Evolutionary conservation across 2,888 invertebrate species (phyloP).

Genomic region (Cheilosia urbana): DNA sequence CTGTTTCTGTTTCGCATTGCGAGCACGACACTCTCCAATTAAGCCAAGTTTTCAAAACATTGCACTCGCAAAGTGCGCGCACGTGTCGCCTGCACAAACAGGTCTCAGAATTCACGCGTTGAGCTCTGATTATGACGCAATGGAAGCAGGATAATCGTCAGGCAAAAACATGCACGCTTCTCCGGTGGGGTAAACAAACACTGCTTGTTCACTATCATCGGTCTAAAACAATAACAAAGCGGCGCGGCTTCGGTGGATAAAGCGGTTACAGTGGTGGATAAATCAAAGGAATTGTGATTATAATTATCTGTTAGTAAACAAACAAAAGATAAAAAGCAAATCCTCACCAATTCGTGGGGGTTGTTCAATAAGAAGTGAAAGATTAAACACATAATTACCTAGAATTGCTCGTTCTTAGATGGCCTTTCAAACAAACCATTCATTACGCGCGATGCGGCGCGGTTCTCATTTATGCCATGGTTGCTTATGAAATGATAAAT

Average conservation of each 20-base stretch:
- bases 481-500: slow-evolving; percentile 72
- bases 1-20: slow-evolving; percentile 73
- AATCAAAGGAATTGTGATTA: slow-evolving; percentile 76
- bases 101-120: slow-evolving; percentile 44
- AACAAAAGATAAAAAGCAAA: slow-evolving; percentile 75
- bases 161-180: slow-evolving; percentile 36
- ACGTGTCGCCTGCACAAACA: slow-evolving; percentile 62
- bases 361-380: slow-evolving; percentile 75
- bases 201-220: slow-evolving; percentile 55
- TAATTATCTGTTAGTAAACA: slow-evolving; percentile 75
- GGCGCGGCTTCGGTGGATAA: slow-evolving; percentile 46
- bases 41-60: slow-evolving; percentile 75
- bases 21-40: slow-evolving; percentile 70
- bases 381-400: slow-evolving; percentile 76
- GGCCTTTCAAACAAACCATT: slow-evolving; percentile 75
- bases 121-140: slow-evolving; percentile 69
- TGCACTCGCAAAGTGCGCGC: slow-evolving; percentile 72
- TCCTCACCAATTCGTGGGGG: slow-evolving; percentile 66
- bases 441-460: slow-evolving; percentile 62
- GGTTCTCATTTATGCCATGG: slow-evolving; percentile 49
- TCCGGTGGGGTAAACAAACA: slow-evolving; percentile 58
- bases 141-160: slow-evolving; percentile 65
- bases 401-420: slow-evolving; percentile 74
- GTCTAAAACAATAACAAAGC: slow-evolving; percentile 73
- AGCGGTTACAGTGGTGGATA: slow-evolving; percentile 61